These are phyloP conservation scores for Silurus lanzhouensis DNA, from an alignment of 2,797 vertebrate species.

Conservation along the genomic window DNA sequence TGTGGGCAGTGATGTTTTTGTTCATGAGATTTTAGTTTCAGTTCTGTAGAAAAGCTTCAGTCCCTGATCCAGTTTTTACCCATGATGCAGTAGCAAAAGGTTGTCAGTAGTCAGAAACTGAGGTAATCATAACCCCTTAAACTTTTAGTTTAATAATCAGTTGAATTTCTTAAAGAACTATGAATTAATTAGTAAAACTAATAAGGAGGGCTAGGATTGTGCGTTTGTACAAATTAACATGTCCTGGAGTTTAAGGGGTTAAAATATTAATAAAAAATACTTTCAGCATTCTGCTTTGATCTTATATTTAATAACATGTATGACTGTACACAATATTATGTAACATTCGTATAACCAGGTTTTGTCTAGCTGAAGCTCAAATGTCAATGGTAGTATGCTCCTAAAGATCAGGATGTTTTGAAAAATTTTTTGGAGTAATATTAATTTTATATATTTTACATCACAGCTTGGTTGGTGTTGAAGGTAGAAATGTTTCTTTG, in stretches of 20 bases:
- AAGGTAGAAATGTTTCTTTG: neutral
- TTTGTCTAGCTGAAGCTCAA: neutral
- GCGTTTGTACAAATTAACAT: neutral
- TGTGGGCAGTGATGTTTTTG: conserved; percentile 37
- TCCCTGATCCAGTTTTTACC: conserved; percentile 66
- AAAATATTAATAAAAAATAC: neutral
- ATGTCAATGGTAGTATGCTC: neutral
- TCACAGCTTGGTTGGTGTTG: conserved; percentile 1
- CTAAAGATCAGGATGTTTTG: conserved; percentile 34
- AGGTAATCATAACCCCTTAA: conserved; percentile 30
- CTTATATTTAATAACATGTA: neutral
- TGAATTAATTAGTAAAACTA: neutral
- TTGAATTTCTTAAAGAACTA: neutral
- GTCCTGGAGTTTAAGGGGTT: conserved; percentile 12
- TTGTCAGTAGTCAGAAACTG: neutral
- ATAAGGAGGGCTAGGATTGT: neutral
- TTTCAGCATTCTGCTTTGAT: neutral
- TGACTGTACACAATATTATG: neutral
- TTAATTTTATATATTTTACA: neutral
- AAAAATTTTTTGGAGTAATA: neutral
- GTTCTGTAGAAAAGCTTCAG: conserved; percentile 68
- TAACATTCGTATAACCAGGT: neutral
- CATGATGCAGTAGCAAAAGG: neutral
- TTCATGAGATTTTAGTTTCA: conserved; percentile 57
- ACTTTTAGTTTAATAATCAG: neutral